Base-by-base conservation (phyloP, 2,888 invertebrate genomes). In the Trisateles emortualis region DNA sequence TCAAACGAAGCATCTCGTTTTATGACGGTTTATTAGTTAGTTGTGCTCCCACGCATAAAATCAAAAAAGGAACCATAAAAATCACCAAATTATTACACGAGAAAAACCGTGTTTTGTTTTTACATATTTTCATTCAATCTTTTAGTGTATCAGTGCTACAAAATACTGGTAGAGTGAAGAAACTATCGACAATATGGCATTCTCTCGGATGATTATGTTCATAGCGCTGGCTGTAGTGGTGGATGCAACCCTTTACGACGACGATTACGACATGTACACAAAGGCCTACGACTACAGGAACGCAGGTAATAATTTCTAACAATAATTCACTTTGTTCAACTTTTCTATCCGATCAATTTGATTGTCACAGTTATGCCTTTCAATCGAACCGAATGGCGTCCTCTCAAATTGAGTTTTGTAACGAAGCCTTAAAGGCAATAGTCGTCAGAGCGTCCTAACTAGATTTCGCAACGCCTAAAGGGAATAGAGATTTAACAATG, bases 241-340 rank as follows among this genome's bases (percentile, higher is more conserved):
- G 32, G 81, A 86, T 16, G 90, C 86, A 0, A 79, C 91, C 2
- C 65, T 91, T 3, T 92, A 91, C 68, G 91, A 92, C 63, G 91
- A 92, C 44, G 91, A 93, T 59, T 92, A 92, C 76, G 92, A 92
- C 63, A 78, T 84, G 0, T 92, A 90, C 66, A 90, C 90, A 9
- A 88, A 86, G 66, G 62, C 72, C 49, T 90, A 90, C 67, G 90
- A 92, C 78, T 89, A 85, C 78, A 84, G 81, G 69, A 81, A 65
- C 64, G 77, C 91, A 79, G 92, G 92, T 92, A 84, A 26, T 26
- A 8, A 1, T 26, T 26, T 8, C 36, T 47, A 50, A 59, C 29
- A 22, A 54, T 52, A 33, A 36, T 51, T 33, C 39, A 43, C 43
- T 65, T 56, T 36, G 55, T 62, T 17, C 45, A 59, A 65, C 59